Conservation (phyloP, 30 jellyfish, hydroid and myxozoan species). For the Aurelia sp. region DNA sequence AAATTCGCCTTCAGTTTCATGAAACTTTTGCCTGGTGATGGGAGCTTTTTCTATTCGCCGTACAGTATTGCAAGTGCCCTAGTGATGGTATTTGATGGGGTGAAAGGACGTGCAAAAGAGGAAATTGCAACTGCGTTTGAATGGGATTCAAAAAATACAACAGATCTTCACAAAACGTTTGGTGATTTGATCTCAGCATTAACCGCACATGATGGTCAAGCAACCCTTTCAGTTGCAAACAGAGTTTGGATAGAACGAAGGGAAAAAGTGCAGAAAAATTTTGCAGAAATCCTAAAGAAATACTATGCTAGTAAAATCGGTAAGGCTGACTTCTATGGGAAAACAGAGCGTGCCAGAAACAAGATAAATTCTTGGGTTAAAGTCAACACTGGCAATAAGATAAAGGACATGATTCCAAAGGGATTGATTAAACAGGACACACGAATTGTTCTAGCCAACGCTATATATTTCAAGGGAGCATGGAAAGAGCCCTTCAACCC, state of each 20-base stretch:
- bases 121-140: conserved; percentile 47
- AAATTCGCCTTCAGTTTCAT: conserved; percentile 33
- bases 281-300: background rate
- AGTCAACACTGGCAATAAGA: conserved; percentile 47
- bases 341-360: conserved; percentile 42
- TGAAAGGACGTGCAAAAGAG: conserved; percentile 44
- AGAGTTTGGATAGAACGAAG: conserved; percentile 66
- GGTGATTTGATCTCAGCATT: background rate
- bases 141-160: no score
- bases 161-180: background rate
- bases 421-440: conserved; percentile 47
- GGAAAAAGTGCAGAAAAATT: conserved; percentile 11
- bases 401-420: conserved; percentile 30
- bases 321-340: conserved; percentile 26
- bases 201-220: conserved; percentile 11
- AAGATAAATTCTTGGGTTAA: conserved; percentile 76
- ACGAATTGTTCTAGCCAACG: conserved; percentile 71
- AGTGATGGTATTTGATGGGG: conserved; percentile 62
- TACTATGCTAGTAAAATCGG: conserved; percentile 57
- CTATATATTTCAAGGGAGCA: conserved; percentile 75
- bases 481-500: conserved; percentile 79
- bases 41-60: conserved; percentile 59
- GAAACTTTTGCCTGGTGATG: conserved; percentile 13
- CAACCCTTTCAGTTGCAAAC: conserved; percentile 52
- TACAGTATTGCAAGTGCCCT: conserved; percentile 60